These are phyloP conservation scores for Microtus pennsylvanicus DNA, from an alignment of 2,113 vertebrate species.

Conservation along the genomic window DNA sequence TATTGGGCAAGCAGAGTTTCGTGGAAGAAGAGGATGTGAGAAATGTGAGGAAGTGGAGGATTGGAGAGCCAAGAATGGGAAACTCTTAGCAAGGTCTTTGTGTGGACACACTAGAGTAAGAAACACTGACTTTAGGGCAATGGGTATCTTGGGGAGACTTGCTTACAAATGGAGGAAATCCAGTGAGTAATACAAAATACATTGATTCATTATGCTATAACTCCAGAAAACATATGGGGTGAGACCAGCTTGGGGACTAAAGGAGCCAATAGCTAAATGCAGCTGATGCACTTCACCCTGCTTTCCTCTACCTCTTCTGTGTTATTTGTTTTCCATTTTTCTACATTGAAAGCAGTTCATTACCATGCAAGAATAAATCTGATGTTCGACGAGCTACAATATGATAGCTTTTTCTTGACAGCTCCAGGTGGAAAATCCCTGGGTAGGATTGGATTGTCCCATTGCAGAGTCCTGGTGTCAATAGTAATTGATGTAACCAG, in stretches of 20 bases:
- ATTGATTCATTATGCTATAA: neutral
- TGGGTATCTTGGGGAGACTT: neutral
- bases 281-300: neutral
- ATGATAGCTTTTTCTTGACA: constrained; percentile 16
- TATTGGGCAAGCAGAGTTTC: neutral
- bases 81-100: neutral
- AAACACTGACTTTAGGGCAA: neutral
- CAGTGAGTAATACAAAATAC: neutral
- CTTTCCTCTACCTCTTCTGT: neutral
- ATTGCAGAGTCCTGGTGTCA: neutral
- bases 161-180: neutral
- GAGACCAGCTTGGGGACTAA: neutral
- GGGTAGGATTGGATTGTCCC: neutral
- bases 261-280: neutral
- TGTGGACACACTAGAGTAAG: neutral
- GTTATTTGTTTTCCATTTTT: neutral
- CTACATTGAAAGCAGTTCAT: neutral
- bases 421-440: constrained; percentile 58
- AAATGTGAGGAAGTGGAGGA: neutral
- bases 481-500: neutral
- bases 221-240: neutral
- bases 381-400: constrained; percentile 18
- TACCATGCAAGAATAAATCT: constrained; percentile 17
- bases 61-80: neutral
- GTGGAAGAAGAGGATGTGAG: neutral